phyloP scores from a whole-genome alignment of 2,888 invertebrate species.

The Serripes groenlandicus region DNA sequence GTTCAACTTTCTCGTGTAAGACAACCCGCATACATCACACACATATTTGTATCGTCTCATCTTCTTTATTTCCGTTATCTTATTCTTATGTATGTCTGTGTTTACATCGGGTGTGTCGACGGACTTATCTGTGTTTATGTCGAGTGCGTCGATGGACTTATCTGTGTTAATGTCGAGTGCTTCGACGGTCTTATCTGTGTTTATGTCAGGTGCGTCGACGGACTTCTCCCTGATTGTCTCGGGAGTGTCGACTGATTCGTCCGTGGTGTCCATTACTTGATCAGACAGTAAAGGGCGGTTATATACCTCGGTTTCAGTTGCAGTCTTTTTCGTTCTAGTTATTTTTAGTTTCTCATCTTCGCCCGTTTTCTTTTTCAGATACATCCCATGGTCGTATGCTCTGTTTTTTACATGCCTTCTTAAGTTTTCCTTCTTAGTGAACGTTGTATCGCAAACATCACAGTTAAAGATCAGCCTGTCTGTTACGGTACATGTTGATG shows the following conservation, averaged over 20 bases:
- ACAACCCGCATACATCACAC: constrained; percentile 23
- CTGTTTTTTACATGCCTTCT: constrained; percentile 21
- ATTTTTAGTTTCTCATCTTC: too few species aligned
- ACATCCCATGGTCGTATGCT: constrained; percentile 18
- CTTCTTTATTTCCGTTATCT: neutral
- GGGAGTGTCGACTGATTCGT: neutral
- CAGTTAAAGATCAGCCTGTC: neutral
- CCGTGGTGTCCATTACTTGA: too few species aligned
- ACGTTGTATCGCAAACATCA: constrained; percentile 27
- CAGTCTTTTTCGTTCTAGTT: too few species aligned
- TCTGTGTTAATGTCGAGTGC: neutral
- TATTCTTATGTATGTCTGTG: neutral
- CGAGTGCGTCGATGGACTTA: neutral
- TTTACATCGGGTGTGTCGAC: neutral
- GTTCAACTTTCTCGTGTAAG: constrained; percentile 16
- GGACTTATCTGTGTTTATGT: neutral
- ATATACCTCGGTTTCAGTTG: too few species aligned
- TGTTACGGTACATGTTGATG: neutral
- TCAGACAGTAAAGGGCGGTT: too few species aligned
- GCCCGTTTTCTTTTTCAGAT: constrained; percentile 2
- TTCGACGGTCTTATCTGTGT: neutral
- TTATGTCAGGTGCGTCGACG: neutral
- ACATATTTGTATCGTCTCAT: constrained; percentile 12
- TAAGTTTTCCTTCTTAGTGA: constrained; percentile 5
- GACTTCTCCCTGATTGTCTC: neutral